phyloP scores from a whole-genome alignment of 2,888 invertebrate genomes.

The Thymelicus acteon region DNA sequence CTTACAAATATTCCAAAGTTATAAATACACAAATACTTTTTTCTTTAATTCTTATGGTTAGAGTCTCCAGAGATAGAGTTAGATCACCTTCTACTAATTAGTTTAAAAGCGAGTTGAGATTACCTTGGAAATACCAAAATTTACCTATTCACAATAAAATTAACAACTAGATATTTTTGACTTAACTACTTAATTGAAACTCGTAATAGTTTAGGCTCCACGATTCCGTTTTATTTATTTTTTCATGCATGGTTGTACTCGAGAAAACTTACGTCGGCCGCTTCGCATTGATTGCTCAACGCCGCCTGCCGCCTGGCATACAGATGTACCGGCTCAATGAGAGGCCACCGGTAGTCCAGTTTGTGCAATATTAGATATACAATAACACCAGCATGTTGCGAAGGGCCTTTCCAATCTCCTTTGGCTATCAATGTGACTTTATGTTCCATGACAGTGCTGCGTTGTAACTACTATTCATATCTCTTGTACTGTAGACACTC shows the following conservation, averaged over 20 bases:
- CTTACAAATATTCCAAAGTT: conserved; percentile 49
- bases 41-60: too few species aligned
- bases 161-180: too few species aligned
- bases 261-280: conserved; percentile 35
- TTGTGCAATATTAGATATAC: conserved; percentile 44
- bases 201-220: not conserved
- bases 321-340: conserved; percentile 39
- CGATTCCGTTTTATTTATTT: conserved; percentile 31
- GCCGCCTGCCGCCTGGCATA: conserved; percentile 33
- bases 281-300: conserved; percentile 44
- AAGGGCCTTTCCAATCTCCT: conserved; percentile 40
- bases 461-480: conserved; percentile 14
- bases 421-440: conserved; percentile 21
- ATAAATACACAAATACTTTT: not conserved
- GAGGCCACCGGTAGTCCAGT: conserved; percentile 42
- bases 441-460: conserved; percentile 5
- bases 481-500: not conserved
- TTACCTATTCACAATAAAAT: too few species aligned
- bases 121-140: too few species aligned
- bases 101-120: too few species aligned
- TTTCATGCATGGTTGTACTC: conserved; percentile 36
- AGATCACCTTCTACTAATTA: too few species aligned
- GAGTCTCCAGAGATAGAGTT: too few species aligned
- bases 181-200: not conserved
- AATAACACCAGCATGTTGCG: conserved; percentile 42